Base-by-base conservation (phyloP, 2,113 vertebrate genomes). In the Cebus imitator region DNA sequence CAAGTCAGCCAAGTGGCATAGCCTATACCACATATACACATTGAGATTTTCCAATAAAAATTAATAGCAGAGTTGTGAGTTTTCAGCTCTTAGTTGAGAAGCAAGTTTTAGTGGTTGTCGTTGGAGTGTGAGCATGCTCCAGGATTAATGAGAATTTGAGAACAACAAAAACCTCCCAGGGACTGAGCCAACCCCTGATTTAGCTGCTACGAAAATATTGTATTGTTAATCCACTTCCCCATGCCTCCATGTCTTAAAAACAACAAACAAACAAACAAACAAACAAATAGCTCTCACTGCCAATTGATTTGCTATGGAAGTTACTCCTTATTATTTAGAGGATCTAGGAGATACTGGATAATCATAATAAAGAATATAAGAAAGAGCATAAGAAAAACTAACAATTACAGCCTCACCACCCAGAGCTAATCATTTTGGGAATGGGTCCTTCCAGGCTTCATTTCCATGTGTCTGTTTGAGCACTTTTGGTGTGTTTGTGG, bases 351-450 rank as follows among this genome's bases (percentile, higher is more conserved):
- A 66, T 16, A 52, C 8, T 30, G 4, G 52, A 57, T 25, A 52
- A 84, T 70, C 43, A 12, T 57, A 70, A 79, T 27, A 83, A 91
- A 86, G 12, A 64, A 45, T 45, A 45, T 73, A 32, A 48, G 23
- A 79, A 78, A 95, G 17, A 64, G 30, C 14, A 17, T 25, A 75
- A 72, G 76, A 80, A 92, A 97, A 76, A 89, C 50, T 8, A n/a
- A 73, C 82, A 72, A n/a, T 81, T 32, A 50, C 5, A 82, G 20
- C 83, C 68, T 87, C 32, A 45, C 1, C 16, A 37, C 50, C 13
- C 10, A 12, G 61, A 72, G n/a, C 43, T 45, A 23, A 50, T 52
- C 48, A n/a, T 6, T n/a, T n/a, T 91, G 83, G 50, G 8, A 80
- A 86, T 43, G 37, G 14, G 12, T 78, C 66, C 18, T 78, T 48